A percentile compares a stretch with the other conserved stretches of the same genome.
Conservation (phyloP, 2,797 vertebrate species). For the Linurgus olivaceus region DNA sequence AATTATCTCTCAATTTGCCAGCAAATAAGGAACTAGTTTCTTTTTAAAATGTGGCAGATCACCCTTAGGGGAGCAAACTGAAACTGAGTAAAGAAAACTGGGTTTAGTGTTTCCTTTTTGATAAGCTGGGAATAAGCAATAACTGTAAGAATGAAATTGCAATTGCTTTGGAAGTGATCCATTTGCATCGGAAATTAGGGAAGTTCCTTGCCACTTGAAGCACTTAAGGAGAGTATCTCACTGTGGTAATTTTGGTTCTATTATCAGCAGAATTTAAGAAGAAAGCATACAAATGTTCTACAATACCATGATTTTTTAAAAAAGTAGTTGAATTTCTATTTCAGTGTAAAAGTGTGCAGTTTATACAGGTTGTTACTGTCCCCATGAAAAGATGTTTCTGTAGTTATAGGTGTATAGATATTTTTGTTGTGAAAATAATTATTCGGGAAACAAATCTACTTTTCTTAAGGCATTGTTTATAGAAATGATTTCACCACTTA, state of each 20-base stretch:
- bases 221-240: constrained; percentile 51
- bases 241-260: constrained; percentile 58
- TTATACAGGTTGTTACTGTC: constrained; percentile 58
- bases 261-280: constrained; percentile 43
- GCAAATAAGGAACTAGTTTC: constrained; percentile 59
- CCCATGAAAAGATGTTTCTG: constrained; percentile 56
- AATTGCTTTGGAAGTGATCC: constrained; percentile 34
- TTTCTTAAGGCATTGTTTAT: constrained; percentile 65
- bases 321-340: constrained; percentile 57
- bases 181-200: constrained; percentile 31
- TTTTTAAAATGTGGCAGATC: constrained; percentile 30
- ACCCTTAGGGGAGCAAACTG: constrained; percentile 49
- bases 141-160: constrained; percentile 27
- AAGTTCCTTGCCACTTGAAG: constrained; percentile 54
- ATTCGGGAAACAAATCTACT: constrained; percentile 64
- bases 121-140: constrained; percentile 53
- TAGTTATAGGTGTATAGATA: constrained; percentile 62
- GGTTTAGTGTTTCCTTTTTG: constrained; percentile 51
- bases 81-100: constrained; percentile 39
- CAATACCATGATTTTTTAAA: neutral
- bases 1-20: constrained; percentile 41
- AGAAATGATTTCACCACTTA: constrained; percentile 11
- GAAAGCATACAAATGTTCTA: constrained; percentile 44
- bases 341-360: constrained; percentile 33
- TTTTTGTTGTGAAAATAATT: constrained; percentile 73